Evolutionary conservation across 2,888 invertebrate species (phyloP), one percentile per base, ranked within the genome.

Genomic region (Copidosoma aretas): DNA sequence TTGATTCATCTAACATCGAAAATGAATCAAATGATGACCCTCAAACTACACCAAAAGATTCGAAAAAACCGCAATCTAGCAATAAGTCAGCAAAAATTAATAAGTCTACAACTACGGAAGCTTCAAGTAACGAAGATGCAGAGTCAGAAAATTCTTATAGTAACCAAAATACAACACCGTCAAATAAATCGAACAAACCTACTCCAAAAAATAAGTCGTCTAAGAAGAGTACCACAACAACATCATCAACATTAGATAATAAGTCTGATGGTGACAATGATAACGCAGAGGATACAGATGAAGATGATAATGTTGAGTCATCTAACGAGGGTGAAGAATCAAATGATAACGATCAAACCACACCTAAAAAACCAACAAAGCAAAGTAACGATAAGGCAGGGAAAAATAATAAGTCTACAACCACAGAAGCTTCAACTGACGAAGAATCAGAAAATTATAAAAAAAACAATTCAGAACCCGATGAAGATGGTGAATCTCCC

Each of bases 61-160:
- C 60, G 4, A 56, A 17, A 17, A 66, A 61, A 19, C 32, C 67
- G 17, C 52, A 53, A n/a, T 17, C 19, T 14, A 22, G 43, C 14
- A 59, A 43, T 39, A 60, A 60, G 19, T 39, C 51, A 22, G 1
- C 53, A n/a, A 65, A 65, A 12, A 59, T 53, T 8, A 64, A 43
- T 17, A 46, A 17, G 17, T 46, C 14, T 19, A 61, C 46, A 21
- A 12, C 56, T 14, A 61, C 66, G 1, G 39, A 10, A 17, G 17
- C 58, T 14, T 61, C 67, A 19, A 15, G 21, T 24, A 58, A 68
- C 10, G 59, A 52, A 49, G 61, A 64, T 10, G 0, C 51, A 17
- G 51, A 57, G 17, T 24, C 57, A 25, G 43, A 59, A 54, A 43
- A 51, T 1, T 51, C 51, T 21, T 41, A 8, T 41, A 19, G 43